These are phyloP conservation scores for Torymus texanus DNA, from an alignment of 2,888 invertebrate genomes.

Conservation along the genomic window DNA sequence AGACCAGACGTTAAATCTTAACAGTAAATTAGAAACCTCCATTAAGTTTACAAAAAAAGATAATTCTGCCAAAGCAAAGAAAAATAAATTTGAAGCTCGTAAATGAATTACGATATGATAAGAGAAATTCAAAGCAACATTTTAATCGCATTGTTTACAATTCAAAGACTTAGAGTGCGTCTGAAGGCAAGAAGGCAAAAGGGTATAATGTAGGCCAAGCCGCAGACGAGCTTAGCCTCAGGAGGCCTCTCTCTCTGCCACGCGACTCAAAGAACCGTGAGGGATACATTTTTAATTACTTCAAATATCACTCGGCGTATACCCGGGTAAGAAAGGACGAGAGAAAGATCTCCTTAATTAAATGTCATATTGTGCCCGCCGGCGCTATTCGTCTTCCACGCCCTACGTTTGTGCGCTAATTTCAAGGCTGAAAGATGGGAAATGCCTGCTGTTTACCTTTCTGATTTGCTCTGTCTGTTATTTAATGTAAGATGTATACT, in stretches of 20 bases:
- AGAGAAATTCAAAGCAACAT: too few species aligned
- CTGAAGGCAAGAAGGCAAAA: background rate
- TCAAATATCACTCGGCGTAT: conserved; percentile 70
- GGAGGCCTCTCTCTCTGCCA: conserved; percentile 69
- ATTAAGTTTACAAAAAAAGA: too few species aligned
- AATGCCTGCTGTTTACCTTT: conserved; percentile 25
- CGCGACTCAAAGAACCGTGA: conserved; percentile 72
- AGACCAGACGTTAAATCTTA: too few species aligned
- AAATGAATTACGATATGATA: too few species aligned
- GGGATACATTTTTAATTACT: conserved; percentile 75
- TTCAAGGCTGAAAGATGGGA: background rate
- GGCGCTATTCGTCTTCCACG: conserved; percentile 54
- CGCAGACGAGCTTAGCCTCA: conserved; percentile 66
- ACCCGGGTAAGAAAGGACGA: conserved; percentile 47
- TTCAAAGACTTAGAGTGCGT: too few species aligned
- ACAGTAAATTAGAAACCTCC: too few species aligned
- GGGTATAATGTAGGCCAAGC: background rate
- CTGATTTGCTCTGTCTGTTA: conserved; percentile 13
- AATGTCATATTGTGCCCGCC: conserved; percentile 71
- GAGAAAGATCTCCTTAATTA: conserved; percentile 71
- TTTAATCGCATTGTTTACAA: too few species aligned
- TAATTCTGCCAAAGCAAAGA: too few species aligned
- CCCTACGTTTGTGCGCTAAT: conserved; percentile 13
- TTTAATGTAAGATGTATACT: background rate
- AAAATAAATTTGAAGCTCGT: too few species aligned